phyloP scores from a whole-genome alignment of 2,797 vertebrate genomes.

The Acridotheres tristis region DNA sequence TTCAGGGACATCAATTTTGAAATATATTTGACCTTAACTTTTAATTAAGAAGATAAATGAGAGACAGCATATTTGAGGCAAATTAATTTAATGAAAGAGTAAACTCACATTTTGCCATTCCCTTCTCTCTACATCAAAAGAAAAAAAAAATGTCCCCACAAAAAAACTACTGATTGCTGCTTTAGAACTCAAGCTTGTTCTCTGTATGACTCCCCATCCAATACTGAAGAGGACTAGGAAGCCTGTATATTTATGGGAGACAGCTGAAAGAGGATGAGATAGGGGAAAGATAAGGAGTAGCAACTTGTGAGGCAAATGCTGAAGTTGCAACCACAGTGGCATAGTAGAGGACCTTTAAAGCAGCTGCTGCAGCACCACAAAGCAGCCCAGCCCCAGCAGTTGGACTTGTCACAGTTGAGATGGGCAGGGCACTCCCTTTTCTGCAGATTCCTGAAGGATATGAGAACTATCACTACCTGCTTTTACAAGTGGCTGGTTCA shows the following conservation, averaged over 20 bases:
- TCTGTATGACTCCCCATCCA: background rate
- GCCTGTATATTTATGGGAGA: background rate
- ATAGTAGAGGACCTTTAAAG: background rate
- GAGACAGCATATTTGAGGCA: background rate
- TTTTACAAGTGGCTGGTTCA: background rate
- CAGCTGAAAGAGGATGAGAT: background rate
- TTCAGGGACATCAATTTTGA: background rate
- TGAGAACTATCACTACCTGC: background rate
- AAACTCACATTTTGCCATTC: background rate
- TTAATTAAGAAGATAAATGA: background rate
- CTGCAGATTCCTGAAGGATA: background rate
- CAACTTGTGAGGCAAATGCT: background rate
- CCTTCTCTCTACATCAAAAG: background rate
- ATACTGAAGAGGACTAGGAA: background rate
- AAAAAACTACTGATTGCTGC: background rate
- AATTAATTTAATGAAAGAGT: background rate
- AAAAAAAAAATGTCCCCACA: background rate
- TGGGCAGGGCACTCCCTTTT: background rate
- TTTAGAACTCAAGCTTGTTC: background rate
- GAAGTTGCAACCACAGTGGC: background rate
- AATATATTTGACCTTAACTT: background rate
- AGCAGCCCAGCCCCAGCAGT: background rate
- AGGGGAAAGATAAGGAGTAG: background rate
- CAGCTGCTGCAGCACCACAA: background rate
- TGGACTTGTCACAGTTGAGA: background rate